Base-by-base conservation (phyloP, 2,113 vertebrate genomes). In the Rhinopomastus cyanomelas region DNA sequence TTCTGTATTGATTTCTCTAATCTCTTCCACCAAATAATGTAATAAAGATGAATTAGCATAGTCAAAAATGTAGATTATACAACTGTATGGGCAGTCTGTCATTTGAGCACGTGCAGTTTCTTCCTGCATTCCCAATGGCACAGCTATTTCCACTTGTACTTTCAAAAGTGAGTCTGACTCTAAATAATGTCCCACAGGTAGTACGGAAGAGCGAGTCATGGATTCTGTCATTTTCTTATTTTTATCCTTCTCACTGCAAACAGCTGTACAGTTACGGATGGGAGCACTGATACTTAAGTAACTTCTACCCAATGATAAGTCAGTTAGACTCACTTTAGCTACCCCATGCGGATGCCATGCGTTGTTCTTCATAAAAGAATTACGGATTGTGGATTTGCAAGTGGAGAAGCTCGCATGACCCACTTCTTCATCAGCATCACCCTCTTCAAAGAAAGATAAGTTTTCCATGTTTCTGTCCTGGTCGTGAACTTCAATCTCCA, bases 401-500 rank as follows among this genome's bases (percentile, higher is more conserved):
- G 90, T 56, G n/a, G 93, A 64, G 37, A 94, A 68, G 34, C 57
- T 69, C 22, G 89, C 87, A 17, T 87, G n/a, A 32, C 93, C 94
- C 78, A 96, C 36, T 36, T 82, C 88, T 7, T 88, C 67, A 59
- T 97, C 96, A 62, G 94, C 77, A 21, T 94, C 82, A 30, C 94
- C 93, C 2, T 96, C 96, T 25, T 95, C 97, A 85, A 97, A 98
- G 42, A 97, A 65, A 8, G 74, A 65, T 25, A 96, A 87, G 18
- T 87, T 67, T 19, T 97, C 82, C 4, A 16, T 48, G 73, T 97
- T 98, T 32, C 86, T 96, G 93, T 98, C 98, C 27, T 97, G 95
- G 89, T 99, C 98, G 4, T 98, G 98, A 34, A 99, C 96, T 90
- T 98, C 98, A 30, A 98, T 97, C 93, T 98, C 94, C 89, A 99